Evolutionary conservation across 2,113 vertebrate species (phyloP), one percentile per base, ranked within the genome.

Genomic region (Echinops telfairi): DNA sequence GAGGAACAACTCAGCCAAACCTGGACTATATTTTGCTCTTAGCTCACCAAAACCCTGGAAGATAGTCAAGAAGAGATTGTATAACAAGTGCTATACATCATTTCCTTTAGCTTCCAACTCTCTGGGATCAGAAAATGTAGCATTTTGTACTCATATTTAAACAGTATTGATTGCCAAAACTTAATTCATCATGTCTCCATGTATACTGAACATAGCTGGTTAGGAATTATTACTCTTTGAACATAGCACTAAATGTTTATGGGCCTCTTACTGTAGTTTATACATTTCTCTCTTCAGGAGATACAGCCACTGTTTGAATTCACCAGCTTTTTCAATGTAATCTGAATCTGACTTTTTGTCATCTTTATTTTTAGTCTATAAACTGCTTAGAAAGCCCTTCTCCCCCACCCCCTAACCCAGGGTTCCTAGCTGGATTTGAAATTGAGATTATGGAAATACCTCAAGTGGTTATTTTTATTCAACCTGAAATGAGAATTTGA

Each of bases 291-390:
- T 94, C 66, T 88, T 70, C 83, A 43, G n/a, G 64, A 95, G 66
- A 84, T 88, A 80, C 89, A 92, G 80, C 73, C 81, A 81, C 70
- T 66, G 11, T 85, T 94, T 29, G 22, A 25, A 94, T 84, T 92
- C 68, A 83, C 40, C 29, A 93, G 43, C n/a, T 84, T 96, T 93
- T 92, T 91, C 94, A 94, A 66, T 84, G 94, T 88, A 93, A 96
- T 95, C 80, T 92, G 80, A 97, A 95, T 92, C 53, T 95, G 95
- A 96, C 92, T 97, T 96, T 88, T 92, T 94, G 85, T 94, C 90
- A 90, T 94, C 85, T 86, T 94, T 95, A 96, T 95, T 96, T 97
- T 96, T 97, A 96, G 89, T 92, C 84, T 91, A 92, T 95, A 96
- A 97, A 95, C 73, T 96, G 62, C 93, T 96, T 20, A 3, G 88